phyloP scores from a whole-genome alignment of 1,140 invertebrate genomes.

The Macrobrachium rosenbergii region DNA sequence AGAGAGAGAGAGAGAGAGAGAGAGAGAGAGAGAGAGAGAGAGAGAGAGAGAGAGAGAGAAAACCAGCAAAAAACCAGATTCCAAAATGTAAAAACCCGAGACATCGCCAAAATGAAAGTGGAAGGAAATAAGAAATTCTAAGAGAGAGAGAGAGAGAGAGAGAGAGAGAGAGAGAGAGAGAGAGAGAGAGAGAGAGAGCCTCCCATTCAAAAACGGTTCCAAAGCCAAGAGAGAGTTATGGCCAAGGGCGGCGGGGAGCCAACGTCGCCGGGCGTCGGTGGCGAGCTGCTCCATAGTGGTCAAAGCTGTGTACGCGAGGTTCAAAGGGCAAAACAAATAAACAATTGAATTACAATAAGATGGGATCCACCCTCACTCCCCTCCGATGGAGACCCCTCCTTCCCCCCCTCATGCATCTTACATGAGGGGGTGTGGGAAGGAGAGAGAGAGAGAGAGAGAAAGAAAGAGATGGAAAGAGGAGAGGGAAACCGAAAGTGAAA shows the following conservation, averaged over 20 bases:
- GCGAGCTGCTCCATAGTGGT: neutral
- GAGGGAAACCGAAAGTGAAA: slow-evolving; percentile 23
- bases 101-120: too few relatives aligned
- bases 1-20: too few relatives aligned
- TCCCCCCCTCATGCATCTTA: slow-evolving; percentile 38
- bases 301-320: slow-evolving; percentile 30
- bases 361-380: slow-evolving; percentile 19
- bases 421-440: neutral
- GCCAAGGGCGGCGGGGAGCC: too few relatives aligned
- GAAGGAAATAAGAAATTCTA: too few relatives aligned
- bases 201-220: neutral
- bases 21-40: too few relatives aligned
- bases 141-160: neutral
- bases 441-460: slow-evolving; percentile 27
- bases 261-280: neutral
- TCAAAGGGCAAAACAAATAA: slow-evolving; percentile 59
- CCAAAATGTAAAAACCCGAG: too few relatives aligned
- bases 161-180: slow-evolving; percentile 8
- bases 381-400: neutral
- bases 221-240: neutral
- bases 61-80: too few relatives aligned
- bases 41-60: too few relatives aligned
- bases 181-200: neutral
- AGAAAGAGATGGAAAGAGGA: slow-evolving; percentile 20
- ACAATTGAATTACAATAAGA: slow-evolving; percentile 60